These are phyloP conservation scores for Salvelinus sp. DNA, from an alignment of 2,113 vertebrate species.

Conservation along the genomic window DNA sequence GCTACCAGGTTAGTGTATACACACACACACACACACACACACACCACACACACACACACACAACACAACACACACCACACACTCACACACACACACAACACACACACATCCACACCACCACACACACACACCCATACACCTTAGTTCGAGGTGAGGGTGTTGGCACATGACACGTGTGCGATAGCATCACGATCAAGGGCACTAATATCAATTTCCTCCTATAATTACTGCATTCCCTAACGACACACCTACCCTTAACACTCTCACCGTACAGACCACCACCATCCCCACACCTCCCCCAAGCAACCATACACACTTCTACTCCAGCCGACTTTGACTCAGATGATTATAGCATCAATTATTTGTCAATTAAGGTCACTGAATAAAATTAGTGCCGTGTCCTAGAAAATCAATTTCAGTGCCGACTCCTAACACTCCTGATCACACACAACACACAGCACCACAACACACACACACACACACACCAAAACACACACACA, in stretches of 20 bases:
- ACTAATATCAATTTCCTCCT: conserved; percentile 78
- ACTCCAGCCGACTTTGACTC: conserved; percentile 26
- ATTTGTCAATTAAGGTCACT: conserved; percentile 82
- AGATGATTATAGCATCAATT: conserved; percentile 77
- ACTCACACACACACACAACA: background rate
- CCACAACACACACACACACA: conserved; percentile 7
- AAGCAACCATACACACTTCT: conserved; percentile 28
- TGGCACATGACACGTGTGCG: background rate
- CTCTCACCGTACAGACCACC: conserved; percentile 18
- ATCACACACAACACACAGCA: background rate
- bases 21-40: conserved; percentile 1
- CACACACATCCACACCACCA: conserved; percentile 11
- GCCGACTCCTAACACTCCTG: conserved; percentile 31
- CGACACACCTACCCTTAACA: conserved; percentile 40
- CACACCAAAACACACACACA: conserved; percentile 27
- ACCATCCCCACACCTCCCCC: conserved; percentile 44
- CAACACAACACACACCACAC: too few species aligned
- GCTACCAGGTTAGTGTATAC: conserved; percentile 88
- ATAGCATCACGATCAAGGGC: conserved; percentile 69
- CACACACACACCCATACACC: conserved; percentile 9
- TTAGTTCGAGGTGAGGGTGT: background rate
- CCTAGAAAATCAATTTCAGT: conserved; percentile 71
- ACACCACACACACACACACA: too few species aligned
- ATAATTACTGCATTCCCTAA: conserved; percentile 81
- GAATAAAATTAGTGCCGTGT: conserved; percentile 78